Conservation (phyloP, 2,888 invertebrate genomes). For the Ormyrus nitidulus region DNA sequence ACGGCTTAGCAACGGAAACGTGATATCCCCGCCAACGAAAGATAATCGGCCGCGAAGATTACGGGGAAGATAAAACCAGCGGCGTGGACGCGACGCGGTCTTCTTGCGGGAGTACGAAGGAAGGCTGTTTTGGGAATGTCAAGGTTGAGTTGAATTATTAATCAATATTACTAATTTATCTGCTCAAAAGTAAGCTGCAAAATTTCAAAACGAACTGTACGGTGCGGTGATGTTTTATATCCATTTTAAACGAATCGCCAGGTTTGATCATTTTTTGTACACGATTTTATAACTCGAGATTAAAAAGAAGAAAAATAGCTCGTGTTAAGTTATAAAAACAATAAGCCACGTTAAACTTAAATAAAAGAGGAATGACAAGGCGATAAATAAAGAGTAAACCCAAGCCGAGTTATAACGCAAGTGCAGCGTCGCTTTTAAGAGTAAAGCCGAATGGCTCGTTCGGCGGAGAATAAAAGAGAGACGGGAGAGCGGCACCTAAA, state of each 20-base stretch:
- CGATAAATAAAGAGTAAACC: constrained; percentile 5
- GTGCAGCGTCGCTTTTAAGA: background rate
- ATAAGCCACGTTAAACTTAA: background rate
- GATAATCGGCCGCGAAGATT: constrained; percentile 29
- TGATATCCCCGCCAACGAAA: constrained; percentile 3
- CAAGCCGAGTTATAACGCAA: constrained; percentile 1
- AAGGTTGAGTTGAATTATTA: background rate
- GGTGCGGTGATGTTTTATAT: no score
- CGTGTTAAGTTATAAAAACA: no score
- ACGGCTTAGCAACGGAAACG: background rate
- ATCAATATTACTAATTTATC: background rate
- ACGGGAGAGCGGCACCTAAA: constrained; percentile 18
- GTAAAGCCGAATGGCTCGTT: constrained; percentile 1
- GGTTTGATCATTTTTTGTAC: no score
- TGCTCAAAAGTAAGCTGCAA: no score
- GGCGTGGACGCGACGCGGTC: background rate
- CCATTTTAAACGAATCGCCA: no score
- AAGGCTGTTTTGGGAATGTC: background rate
- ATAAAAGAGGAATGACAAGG: constrained; percentile 7
- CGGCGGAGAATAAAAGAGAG: constrained; percentile 11
- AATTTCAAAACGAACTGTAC: no score
- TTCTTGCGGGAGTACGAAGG: constrained; percentile 3
- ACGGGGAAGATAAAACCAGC: constrained; percentile 16
- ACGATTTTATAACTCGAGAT: no score
- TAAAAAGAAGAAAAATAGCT: no score